Base-by-base conservation (phyloP, 2,113 vertebrate species). In the Thermophis baileyi region DNA sequence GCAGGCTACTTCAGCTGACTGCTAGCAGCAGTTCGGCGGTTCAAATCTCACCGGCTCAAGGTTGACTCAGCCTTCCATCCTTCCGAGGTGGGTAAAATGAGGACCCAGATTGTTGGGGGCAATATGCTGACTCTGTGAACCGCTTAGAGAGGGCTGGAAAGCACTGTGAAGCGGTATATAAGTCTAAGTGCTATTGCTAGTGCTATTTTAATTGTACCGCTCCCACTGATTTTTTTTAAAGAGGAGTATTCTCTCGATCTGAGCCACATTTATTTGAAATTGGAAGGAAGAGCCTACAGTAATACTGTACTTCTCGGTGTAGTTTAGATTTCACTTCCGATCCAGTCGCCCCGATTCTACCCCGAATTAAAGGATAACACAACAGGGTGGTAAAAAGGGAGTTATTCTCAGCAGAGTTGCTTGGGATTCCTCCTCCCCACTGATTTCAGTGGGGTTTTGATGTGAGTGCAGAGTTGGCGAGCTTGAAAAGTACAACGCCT, bases 381-480 rank as follows among this genome's bases (percentile, higher is more conserved):
- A n/a, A 6, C 63, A n/a, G 63, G 63, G 63, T 2, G 12, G 63
- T 69, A 16, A 69, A 35, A 2, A 6, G 12, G 12, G 30, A 69
- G 27, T 14, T 69, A 69, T 44, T 20, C 57, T 8, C 1, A 4
- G 6, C 9, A 6, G 57, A 22, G 49, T 92, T 35, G 16, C 22
- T 69, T 24, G 40, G 40, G 12, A 87, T 55, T 47, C 55, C 47
- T 49, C 2, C 47, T 25, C 4, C 25, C 47, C 86, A 9, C 55
- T 27, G 16, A 92, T 63, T 44, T 63, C n/a, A 4, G 9, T 51
- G 55, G 30, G 30, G n/a, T 51, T 51, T 50, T 55, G 40, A 16
- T 54, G n/a, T 0, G 2, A 2, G 49, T 22, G 40, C 10, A 54
- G 12, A 40, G 24, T 0, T 1, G 11, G 27, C n/a, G 2, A 35